Percentiles rank a stretch among this genome's conserved stretches.
Evolutionary conservation across 2,888 invertebrate genomes (phyloP).

Genomic region (Parasteatoda lunata): DNA sequence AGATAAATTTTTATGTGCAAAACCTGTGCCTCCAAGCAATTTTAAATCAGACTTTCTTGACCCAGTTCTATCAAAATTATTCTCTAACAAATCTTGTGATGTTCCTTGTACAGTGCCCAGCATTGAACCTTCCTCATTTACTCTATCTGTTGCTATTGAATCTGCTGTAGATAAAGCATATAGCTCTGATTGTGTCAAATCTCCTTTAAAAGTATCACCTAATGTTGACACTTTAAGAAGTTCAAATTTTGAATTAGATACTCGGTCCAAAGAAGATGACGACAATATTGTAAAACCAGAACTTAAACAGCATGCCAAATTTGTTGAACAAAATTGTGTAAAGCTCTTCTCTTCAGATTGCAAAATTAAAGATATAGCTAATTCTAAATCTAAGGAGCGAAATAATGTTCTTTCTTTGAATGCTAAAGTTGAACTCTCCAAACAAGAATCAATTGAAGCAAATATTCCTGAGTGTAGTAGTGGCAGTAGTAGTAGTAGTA

Average conservation of each 20-base stretch:
- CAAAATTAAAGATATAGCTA: conserved; percentile 12
- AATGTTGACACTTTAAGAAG: conserved; percentile 27
- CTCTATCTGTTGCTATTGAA: conserved; percentile 66
- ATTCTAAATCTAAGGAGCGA: conserved; percentile 14
- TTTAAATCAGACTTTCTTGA: conserved; percentile 48
- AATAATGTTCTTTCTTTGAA: conserved; percentile 6
- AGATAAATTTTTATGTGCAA: conserved; percentile 74
- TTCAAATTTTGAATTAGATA: conserved; percentile 32
- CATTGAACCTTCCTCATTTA: conserved; percentile 38
- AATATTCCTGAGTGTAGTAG: conserved; percentile 16
- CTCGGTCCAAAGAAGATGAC: conserved; percentile 19
- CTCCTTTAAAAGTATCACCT: conserved; percentile 30
- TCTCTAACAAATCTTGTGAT: conserved; percentile 31
- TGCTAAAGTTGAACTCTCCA: not conserved
- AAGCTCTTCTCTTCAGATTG: conserved; percentile 1
- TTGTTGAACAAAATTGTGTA: conserved; percentile 25
- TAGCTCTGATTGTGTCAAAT: conserved; percentile 44
- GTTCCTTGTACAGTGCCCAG: conserved; percentile 26
- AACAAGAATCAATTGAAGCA: conserved; percentile 19
- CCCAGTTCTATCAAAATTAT: conserved; percentile 47
- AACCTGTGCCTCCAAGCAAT: conserved; percentile 41
- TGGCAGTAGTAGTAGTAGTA: conserved; percentile 20
- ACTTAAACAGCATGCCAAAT: conserved; percentile 7
- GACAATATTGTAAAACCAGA: not conserved
- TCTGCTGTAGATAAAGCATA: conserved; percentile 64